phyloP scores from a whole-genome alignment of 2,888 invertebrate species.

The Spisula solida region DNA sequence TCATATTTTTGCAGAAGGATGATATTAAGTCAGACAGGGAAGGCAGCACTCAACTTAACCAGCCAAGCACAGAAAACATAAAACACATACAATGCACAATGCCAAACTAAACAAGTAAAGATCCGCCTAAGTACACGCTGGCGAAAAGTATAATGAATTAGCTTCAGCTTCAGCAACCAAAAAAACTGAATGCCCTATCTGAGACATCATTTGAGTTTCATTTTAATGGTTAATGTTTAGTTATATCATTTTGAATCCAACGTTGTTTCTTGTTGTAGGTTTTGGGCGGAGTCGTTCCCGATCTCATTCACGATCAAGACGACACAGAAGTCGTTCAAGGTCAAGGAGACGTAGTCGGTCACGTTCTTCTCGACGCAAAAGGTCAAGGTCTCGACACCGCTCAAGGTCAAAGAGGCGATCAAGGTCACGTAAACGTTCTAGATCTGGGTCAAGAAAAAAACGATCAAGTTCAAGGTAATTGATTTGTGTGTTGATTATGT shows the following conservation, averaged over 20 bases:
- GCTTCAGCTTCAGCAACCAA: too few species aligned
- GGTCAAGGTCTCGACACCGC: slow-evolving; percentile 66
- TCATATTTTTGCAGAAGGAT: too few species aligned
- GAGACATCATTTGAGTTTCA: too few species aligned
- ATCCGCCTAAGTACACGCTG: too few species aligned
- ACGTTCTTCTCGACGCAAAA: slow-evolving; percentile 42
- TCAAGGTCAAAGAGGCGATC: slow-evolving; percentile 75
- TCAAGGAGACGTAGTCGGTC: slow-evolving; percentile 80
- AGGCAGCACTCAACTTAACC: too few species aligned
- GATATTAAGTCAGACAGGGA: too few species aligned
- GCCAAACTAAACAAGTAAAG: too few species aligned
- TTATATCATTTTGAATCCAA: neutral
- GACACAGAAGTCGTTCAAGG: slow-evolving; percentile 71
- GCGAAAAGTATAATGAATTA: too few species aligned
- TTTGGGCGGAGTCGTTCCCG: slow-evolving; percentile 64
- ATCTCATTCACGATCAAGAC: slow-evolving; percentile 77
- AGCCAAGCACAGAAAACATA: too few species aligned
- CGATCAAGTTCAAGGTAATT: slow-evolving; percentile 51
- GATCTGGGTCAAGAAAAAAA: slow-evolving; percentile 56
- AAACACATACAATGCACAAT: too few species aligned
- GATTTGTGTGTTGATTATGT: neutral
- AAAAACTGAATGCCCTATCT: too few species aligned
- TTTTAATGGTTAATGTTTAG: too few species aligned
- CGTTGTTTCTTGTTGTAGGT: slow-evolving; percentile 43
- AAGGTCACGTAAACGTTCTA: slow-evolving; percentile 85